These are phyloP conservation scores for Zaprionus gabonicus DNA, from an alignment of 1,140 invertebrate species.

Conservation along the genomic window DNA sequence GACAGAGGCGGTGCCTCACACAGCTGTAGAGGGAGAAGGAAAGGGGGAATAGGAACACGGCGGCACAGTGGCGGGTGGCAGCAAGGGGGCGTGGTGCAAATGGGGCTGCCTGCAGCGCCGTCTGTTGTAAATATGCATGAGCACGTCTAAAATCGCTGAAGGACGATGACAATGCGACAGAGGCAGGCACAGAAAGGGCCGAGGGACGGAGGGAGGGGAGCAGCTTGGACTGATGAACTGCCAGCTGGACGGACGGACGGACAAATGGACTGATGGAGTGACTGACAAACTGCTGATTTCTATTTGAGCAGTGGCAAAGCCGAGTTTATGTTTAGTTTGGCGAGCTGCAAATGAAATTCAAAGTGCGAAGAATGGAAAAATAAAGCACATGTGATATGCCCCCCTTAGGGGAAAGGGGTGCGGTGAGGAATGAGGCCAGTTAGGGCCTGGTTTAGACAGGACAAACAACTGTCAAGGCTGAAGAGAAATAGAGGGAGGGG, in stretches of 20 bases:
- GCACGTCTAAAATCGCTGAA: slow-evolving; percentile 67
- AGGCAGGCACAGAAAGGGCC: not conserved
- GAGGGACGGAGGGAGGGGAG: no score
- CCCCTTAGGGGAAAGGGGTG: no score
- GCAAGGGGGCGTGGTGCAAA: slow-evolving; percentile 12
- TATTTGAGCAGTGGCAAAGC: slow-evolving; percentile 47
- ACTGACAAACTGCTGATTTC: slow-evolving; percentile 58
- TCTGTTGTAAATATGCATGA: slow-evolving; percentile 70
- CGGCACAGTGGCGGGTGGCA: no score
- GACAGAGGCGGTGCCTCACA: slow-evolving; percentile 17
- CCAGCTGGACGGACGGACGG: slow-evolving; percentile 32
- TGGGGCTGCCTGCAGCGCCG: slow-evolving; percentile 32
- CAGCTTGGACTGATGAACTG: slow-evolving; percentile 12
- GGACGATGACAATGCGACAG: slow-evolving; percentile 52
- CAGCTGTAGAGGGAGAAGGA: not conserved
- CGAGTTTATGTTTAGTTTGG: slow-evolving; percentile 22
- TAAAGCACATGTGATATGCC: not conserved
- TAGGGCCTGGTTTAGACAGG: not conserved
- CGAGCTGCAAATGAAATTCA: slow-evolving; percentile 1
- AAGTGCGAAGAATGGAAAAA: slow-evolving; percentile 8
- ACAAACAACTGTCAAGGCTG: slow-evolving; percentile 28
- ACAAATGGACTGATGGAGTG: slow-evolving; percentile 34
- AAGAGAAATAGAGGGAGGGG: not conserved
- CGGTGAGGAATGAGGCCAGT: not conserved
- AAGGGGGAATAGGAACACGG: no score